Percentiles rank a stretch among this genome's conserved stretches.
phyloP scores from a whole-genome alignment of 2,113 vertebrate species.

The Centropus unirufus region DNA sequence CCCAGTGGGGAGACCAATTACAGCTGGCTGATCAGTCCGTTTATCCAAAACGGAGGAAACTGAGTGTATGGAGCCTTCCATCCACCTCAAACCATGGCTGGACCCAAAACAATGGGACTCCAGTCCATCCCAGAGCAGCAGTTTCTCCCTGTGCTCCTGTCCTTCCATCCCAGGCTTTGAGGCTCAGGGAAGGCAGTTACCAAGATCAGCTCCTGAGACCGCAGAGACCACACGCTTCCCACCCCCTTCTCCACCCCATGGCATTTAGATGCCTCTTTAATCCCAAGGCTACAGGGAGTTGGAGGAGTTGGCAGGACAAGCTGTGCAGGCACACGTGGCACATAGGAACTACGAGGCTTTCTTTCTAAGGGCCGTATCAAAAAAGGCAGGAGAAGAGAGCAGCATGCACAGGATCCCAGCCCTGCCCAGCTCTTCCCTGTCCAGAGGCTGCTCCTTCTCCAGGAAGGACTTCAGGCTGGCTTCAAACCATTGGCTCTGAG shows the following conservation, averaged over 20 bases:
- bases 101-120: neutral
- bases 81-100: fast-evolving
- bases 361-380: neutral
- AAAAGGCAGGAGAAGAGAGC: neutral
- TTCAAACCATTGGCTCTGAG: neutral
- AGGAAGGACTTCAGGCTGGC: neutral
- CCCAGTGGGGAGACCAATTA: neutral
- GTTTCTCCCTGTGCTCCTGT: neutral
- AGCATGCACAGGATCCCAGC: neutral
- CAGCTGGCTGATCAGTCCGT: neutral
- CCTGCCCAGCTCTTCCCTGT: neutral
- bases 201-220: neutral
- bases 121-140: neutral
- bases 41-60: neutral
- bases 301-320: neutral
- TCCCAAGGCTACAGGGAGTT: neutral
- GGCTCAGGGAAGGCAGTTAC: neutral
- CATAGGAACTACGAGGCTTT: neutral
- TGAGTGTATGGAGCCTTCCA: neutral
- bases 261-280: neutral
- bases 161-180: neutral
- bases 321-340: neutral
- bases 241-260: neutral
- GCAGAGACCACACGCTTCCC: neutral
- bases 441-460: neutral